A percentile compares a stretch with the other conserved stretches of the same genome.
These are phyloP conservation scores for Parotocinclus haroldoi DNA, from an alignment of 2,797 vertebrate genomes.

Conservation along the genomic window DNA sequence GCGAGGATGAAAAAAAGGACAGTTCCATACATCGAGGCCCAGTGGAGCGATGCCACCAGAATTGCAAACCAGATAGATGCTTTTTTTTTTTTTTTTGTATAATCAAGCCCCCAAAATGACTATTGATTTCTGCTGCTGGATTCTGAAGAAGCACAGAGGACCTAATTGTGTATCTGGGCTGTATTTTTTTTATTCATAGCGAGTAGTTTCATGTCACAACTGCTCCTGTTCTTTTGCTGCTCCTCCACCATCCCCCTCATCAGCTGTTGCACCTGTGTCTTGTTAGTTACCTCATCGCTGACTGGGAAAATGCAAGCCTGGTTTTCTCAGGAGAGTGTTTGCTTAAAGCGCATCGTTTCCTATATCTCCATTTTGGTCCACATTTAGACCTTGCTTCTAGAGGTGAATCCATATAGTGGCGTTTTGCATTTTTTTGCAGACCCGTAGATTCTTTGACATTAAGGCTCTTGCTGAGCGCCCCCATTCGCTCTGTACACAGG, in stretches of 20 bases:
- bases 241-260: not conserved
- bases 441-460: too few species aligned
- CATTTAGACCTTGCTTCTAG: too few species aligned
- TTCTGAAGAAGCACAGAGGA: constrained; percentile 36
- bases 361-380: too few species aligned
- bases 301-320: not conserved
- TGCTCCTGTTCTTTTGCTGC: not conserved
- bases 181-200: constrained; percentile 13
- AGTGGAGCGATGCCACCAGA: constrained; percentile 35
- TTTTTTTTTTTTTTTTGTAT: constrained; percentile 37
- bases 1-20: constrained; percentile 2
- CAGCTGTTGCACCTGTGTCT: constrained; percentile 17
- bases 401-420: too few species aligned
- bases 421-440: too few species aligned
- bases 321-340: not conserved
- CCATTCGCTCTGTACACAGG: too few species aligned
- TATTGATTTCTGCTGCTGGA: constrained; percentile 47
- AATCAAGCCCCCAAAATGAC: constrained; percentile 48
- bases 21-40: constrained; percentile 22
- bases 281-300: constrained; percentile 24
- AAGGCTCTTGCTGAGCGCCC: too few species aligned
- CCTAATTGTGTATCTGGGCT: constrained; percentile 43
- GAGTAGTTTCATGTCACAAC: constrained; percentile 4
- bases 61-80: constrained; percentile 46
- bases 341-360: not conserved